These are phyloP conservation scores for Agrypnus murinus DNA, from an alignment of 2,888 invertebrate genomes.

Conservation along the genomic window DNA sequence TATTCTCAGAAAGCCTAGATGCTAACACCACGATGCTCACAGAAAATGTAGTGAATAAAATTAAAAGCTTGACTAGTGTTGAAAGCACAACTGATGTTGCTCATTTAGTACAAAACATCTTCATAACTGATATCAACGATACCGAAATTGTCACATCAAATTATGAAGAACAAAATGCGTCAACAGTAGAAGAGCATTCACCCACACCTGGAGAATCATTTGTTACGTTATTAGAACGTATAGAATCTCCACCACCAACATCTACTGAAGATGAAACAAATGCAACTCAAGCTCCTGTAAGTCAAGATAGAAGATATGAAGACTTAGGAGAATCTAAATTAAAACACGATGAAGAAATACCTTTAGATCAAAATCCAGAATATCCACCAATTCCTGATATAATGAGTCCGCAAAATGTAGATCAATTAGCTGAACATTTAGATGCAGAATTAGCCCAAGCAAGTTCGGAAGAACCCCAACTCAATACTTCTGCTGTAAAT, in stretches of 20 bases:
- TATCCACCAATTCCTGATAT: conserved; percentile 74
- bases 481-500: not conserved
- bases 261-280: conserved; percentile 7
- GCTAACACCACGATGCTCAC: conserved; percentile 18
- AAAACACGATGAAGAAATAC: conserved; percentile 46
- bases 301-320: not conserved
- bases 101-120: conserved; percentile 28
- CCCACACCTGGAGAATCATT: conserved; percentile 1
- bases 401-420: conserved; percentile 67
- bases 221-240: conserved; percentile 10
- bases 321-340: conserved; percentile 18
- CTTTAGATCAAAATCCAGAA: conserved; percentile 71
- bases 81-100: conserved; percentile 36
- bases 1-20: conserved; percentile 4
- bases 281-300: not conserved
- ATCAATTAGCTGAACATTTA: conserved; percentile 37
- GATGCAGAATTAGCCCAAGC: conserved; percentile 27
- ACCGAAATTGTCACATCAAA: conserved; percentile 1
- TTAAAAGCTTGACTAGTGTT: conserved; percentile 24
- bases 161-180: not conserved
- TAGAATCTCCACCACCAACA: not conserved
- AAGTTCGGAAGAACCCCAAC: not conserved
- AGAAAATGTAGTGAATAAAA: conserved; percentile 23
- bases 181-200: conserved; percentile 6
- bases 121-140: conserved; percentile 20